Base-by-base conservation (phyloP, 2,797 vertebrate species). In the Diceros bicornis region DNA sequence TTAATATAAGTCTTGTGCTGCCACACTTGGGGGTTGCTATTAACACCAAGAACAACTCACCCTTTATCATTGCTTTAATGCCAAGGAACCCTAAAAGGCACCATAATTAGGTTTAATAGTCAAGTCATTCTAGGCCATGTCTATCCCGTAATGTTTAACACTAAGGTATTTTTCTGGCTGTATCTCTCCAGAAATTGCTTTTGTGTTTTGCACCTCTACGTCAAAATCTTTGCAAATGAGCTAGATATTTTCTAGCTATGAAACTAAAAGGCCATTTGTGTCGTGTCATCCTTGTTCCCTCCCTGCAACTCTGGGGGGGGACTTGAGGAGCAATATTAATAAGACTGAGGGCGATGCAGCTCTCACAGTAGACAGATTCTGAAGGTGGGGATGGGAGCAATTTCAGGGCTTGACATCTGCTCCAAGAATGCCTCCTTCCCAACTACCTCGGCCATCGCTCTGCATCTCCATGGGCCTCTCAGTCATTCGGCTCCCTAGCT, bases 371-470 rank as follows among this genome's bases (percentile, higher is more conserved):
- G 52, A 21, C 57, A 55, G 25, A 79, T 13, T 9, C 68, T 55
- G 34, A 18, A 47, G 29, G 78, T 57, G 64, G 32, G 0, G 1
- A 8, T 10, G 32, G 68, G 57, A 74, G 50, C 10, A 32, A 29
- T 27, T 9, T 75, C 37, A 32, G 74, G 32, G 34, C 41, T 89
- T 41, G 37, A 1, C 16, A n/a, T 1, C 8, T 17, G 21, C 17
- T 7, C n/a, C 3, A 4, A 47, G 17, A 41, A 66, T 0, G 0
- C 47, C 27, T 34, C 59, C 61, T 78, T 94, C 17, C 90, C 50
- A 7, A 4, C 62, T 29, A 9, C 34, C 2, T 47, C 5, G 0
- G 14, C 55, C 78, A 14, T 47, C 4, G 0, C 2, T 25, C 55
- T 37, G 16, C 55, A 61, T 59, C 29, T 7, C 16, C 12, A 0